Evolutionary conservation across 2,113 vertebrate species (phyloP).

Genomic region (Theristicus caerulescens): DNA sequence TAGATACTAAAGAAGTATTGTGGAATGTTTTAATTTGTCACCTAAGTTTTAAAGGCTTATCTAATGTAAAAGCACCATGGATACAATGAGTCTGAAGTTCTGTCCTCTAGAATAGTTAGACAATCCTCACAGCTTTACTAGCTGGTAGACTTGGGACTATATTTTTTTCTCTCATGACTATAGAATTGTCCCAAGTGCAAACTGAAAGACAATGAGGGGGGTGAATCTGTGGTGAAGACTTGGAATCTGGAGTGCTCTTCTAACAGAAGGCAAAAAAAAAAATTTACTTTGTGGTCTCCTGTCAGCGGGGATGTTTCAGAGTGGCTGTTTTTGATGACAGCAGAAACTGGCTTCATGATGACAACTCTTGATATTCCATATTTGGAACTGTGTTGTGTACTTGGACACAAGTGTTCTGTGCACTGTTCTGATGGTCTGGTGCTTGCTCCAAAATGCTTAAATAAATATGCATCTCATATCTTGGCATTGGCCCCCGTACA

Average conservation of each 20-base stretch:
- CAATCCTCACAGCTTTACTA: not conserved
- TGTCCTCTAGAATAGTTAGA: not conserved
- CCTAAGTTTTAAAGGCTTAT: not conserved
- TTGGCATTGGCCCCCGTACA: not conserved
- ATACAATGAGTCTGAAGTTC: not conserved
- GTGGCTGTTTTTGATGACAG: not conserved
- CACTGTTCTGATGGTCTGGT: not conserved
- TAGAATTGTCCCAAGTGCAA: not conserved
- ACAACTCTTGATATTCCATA: not conserved
- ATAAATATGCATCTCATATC: not conserved
- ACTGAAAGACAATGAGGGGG: not conserved
- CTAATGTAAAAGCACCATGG: not conserved
- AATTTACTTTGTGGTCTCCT: not conserved
- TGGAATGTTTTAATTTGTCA: not conserved
- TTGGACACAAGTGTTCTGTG: not conserved
- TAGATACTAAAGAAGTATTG: not conserved
- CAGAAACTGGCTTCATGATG: not conserved
- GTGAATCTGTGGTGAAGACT: not conserved
- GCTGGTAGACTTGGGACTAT: not conserved
- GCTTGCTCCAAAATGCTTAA: not conserved
- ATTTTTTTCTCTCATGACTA: fast-evolving
- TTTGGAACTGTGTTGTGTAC: not conserved
- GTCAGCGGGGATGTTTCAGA: not conserved
- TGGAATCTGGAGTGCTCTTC: not conserved
- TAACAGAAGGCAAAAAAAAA: not conserved